Percentiles rank a stretch among this genome's conserved stretches.
Conservation (phyloP, 2,888 invertebrate genomes). For the Netelia inedita region DNA sequence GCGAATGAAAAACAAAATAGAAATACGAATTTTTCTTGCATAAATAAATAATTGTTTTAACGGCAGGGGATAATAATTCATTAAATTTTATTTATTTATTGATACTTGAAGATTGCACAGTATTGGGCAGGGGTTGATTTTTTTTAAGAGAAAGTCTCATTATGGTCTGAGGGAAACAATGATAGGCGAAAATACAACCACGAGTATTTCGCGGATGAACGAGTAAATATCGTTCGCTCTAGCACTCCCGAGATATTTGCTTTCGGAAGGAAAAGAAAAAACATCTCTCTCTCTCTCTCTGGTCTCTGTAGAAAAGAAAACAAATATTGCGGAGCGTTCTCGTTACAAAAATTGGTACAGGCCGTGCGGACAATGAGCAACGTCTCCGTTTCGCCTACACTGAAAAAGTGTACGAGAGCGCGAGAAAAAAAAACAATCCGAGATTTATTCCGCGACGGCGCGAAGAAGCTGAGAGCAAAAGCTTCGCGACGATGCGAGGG, state of each 20-base stretch:
- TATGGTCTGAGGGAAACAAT: not conserved
- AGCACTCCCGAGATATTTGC: slow-evolving; percentile 59
- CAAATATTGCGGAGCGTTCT: slow-evolving; percentile 70
- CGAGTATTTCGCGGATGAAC: slow-evolving; percentile 1
- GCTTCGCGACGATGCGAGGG: slow-evolving; percentile 28
- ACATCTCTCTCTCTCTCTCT: not conserved
- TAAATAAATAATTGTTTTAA: too few relatives aligned
- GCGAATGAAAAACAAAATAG: not conserved
- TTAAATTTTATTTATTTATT: too few relatives aligned
- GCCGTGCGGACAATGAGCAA: slow-evolving; percentile 68
- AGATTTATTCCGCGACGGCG: slow-evolving; percentile 43
- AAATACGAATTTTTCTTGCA: too few relatives aligned
- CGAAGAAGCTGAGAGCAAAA: slow-evolving; percentile 58
- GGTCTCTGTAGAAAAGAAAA: not conserved
- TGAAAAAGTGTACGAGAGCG: slow-evolving; percentile 39
- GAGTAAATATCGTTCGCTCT: slow-evolving; percentile 26
- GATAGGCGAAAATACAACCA: slow-evolving; percentile 18
- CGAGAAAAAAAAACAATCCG: slow-evolving; percentile 52
- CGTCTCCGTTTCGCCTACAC: slow-evolving; percentile 21
- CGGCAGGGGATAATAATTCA: too few relatives aligned
- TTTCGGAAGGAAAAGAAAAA: slow-evolving; percentile 49
- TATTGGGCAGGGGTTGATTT: too few relatives aligned
- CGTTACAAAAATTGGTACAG: slow-evolving; percentile 78
- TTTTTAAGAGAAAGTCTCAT: not conserved
- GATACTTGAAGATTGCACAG: too few relatives aligned